These are phyloP conservation scores for Lathamus discolor DNA, from an alignment of 2,113 vertebrate species.

Conservation along the genomic window DNA sequence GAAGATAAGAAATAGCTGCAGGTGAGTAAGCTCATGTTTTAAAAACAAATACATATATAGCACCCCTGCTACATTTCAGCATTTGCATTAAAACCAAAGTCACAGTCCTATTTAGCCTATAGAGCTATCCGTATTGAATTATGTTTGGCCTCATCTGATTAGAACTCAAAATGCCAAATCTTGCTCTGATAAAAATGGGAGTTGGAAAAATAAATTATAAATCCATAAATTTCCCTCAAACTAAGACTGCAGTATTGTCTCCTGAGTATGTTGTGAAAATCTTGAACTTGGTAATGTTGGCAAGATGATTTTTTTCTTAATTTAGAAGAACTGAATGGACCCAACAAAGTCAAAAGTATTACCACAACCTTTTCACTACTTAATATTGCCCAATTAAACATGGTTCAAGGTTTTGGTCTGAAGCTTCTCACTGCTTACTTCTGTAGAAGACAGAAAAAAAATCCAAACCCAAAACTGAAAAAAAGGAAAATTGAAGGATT, in stretches of 20 bases:
- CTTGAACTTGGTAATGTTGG: background rate
- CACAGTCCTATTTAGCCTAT: background rate
- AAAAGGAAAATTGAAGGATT: background rate
- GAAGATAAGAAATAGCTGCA: background rate
- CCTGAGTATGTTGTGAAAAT: background rate
- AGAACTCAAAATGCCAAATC: background rate
- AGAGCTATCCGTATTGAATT: background rate
- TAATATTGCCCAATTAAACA: background rate
- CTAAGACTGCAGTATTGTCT: background rate
- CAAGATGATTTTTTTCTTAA: background rate
- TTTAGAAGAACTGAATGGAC: background rate
- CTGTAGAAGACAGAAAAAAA: background rate
- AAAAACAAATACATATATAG: background rate
- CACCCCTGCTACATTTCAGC: background rate
- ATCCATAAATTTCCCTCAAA: background rate
- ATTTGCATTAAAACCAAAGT: background rate
- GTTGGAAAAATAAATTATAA: background rate
- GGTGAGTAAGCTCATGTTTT: background rate
- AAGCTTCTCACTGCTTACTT: background rate
- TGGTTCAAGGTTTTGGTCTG: background rate
- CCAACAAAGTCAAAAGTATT: background rate
- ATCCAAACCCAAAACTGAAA: fast-evolving
- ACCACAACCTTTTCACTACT: background rate
- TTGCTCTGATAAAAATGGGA: background rate
- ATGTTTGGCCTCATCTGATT: background rate